These are phyloP conservation scores for Caloenas nicobarica DNA, from an alignment of 2,113 vertebrate genomes.

Conservation along the genomic window DNA sequence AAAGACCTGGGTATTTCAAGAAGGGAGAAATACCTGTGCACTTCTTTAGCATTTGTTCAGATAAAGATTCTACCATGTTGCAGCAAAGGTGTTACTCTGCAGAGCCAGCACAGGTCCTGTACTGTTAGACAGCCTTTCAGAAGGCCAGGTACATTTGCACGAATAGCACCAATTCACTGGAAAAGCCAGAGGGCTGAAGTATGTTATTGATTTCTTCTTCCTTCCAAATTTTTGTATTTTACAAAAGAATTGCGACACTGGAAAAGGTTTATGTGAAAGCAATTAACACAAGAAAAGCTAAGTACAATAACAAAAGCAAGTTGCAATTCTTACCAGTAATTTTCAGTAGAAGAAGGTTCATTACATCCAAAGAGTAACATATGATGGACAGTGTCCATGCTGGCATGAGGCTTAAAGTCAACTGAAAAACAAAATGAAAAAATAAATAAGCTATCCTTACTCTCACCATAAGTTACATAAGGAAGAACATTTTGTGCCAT, in stretches of 20 bases:
- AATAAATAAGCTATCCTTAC: neutral
- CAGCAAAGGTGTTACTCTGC: neutral
- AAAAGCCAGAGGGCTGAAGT: neutral
- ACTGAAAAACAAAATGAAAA: conserved; percentile 77
- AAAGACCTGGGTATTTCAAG: neutral
- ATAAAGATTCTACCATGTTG: neutral
- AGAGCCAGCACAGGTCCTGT: fast-evolving
- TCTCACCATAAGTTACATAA: neutral
- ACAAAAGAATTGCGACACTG: neutral
- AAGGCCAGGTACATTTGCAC: neutral
- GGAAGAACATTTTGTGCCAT: neutral
- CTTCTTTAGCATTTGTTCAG: neutral
- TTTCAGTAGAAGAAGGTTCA: conserved; percentile 83
- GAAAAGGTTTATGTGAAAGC: neutral
- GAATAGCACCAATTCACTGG: neutral
- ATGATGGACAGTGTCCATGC: conserved; percentile 95
- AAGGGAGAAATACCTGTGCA: neutral
- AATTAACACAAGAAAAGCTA: neutral
- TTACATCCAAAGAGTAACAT: conserved; percentile 95
- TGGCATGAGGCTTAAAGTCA: conserved; percentile 94
- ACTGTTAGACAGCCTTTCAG: neutral
- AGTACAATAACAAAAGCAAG: neutral
- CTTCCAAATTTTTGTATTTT: neutral
- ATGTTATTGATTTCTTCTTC: neutral
- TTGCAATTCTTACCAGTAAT: conserved; percentile 84